Evolutionary conservation across 92 coral and sea anemone genomes (phyloP).

Genomic region (Bergia sp.): DNA sequence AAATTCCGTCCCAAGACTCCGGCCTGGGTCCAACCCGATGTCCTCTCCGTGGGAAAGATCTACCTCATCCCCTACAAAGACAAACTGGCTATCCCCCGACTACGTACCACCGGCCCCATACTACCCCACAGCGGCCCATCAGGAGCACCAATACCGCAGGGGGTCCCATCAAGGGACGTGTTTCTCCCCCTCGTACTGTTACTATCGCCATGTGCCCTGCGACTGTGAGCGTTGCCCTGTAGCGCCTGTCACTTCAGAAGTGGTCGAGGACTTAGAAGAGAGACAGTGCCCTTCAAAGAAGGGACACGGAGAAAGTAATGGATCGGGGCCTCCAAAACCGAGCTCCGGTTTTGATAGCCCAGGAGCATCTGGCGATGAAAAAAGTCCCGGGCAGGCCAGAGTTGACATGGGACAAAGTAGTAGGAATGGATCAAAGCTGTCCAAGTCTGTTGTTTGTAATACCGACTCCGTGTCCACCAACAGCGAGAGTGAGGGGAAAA

Average conservation of each 20-base stretch:
- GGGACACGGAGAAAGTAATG: not conserved
- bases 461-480: not conserved
- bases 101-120: slow-evolving; percentile 36
- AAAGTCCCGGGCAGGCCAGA: not conserved
- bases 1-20: not conserved
- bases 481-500: not conserved
- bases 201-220: slow-evolving; percentile 35
- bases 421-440: not conserved
- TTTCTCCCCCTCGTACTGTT: slow-evolving; percentile 12
- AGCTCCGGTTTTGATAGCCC: not conserved
- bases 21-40: slow-evolving; percentile 7
- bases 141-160: not conserved
- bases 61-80: not conserved
- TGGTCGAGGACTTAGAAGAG: not conserved
- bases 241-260: not conserved
- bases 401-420: not conserved
- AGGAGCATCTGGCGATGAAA: not conserved
- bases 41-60: not conserved
- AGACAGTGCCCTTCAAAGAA: not conserved
- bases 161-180: slow-evolving; percentile 9
- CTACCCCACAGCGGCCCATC: slow-evolving; percentile 13
- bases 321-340: not conserved
- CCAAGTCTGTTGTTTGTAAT: not conserved
- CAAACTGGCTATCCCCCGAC: slow-evolving; percentile 34
- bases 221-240: slow-evolving; percentile 22